These are phyloP conservation scores for Pangasius djambal DNA, from an alignment of 2,797 vertebrate species.

Conservation along the genomic window DNA sequence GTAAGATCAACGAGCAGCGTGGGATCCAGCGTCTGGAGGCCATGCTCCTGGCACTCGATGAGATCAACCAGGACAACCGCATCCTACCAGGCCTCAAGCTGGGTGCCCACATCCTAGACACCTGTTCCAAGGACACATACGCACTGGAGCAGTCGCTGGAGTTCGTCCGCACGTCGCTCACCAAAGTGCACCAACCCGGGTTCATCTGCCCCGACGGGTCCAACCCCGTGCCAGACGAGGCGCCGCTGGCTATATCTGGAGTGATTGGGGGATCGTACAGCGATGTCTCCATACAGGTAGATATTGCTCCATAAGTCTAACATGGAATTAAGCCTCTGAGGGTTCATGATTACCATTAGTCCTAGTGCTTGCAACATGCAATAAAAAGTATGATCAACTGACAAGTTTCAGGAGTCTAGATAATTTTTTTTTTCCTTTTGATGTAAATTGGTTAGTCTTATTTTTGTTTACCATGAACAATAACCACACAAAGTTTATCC, in stretches of 20 bases:
- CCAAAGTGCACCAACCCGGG: conserved; percentile 91
- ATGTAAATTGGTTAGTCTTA: not conserved
- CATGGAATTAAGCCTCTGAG: too few relatives aligned
- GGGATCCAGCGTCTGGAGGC: conserved; percentile 98
- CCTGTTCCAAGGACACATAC: conserved; percentile 97
- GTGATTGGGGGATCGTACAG: conserved; percentile 99
- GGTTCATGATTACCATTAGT: not conserved
- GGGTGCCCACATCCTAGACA: conserved; percentile 95
- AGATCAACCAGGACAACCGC: conserved; percentile 89
- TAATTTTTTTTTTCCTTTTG: not conserved
- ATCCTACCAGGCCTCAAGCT: conserved; percentile 90
- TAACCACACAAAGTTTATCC: not conserved
- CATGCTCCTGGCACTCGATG: conserved; percentile 95
- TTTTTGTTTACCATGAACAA: not conserved
- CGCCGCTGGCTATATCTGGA: conserved; percentile 92
- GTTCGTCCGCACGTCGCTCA: conserved; percentile 95
- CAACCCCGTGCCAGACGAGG: conserved; percentile 90
- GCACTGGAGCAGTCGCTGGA: conserved; percentile 97
- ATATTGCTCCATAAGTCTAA: not conserved
- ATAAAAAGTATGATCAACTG: not conserved
- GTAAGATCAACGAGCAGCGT: conserved; percentile 93
- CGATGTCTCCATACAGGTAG: conserved; percentile 97
- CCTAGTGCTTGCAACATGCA: not conserved
- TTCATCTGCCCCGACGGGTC: conserved; percentile 97
- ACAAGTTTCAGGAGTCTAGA: not conserved